Percentiles rank a stretch among this genome's conserved stretches.
These are phyloP conservation scores for Anthonomus grandis DNA, from an alignment of 1,140 invertebrate genomes.

Conservation along the genomic window DNA sequence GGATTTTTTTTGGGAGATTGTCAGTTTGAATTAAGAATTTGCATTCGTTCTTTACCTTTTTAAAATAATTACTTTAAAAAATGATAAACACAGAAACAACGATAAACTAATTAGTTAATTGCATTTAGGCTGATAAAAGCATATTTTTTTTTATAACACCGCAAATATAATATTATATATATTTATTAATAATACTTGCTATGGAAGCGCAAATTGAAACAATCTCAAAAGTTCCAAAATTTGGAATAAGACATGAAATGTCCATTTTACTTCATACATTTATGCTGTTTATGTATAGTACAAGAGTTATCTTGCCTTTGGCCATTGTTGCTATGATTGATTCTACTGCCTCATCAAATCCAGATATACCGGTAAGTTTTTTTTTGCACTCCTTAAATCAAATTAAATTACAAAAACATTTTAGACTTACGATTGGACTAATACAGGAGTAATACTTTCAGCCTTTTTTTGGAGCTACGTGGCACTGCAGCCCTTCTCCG, in stretches of 20 bases:
- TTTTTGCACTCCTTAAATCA: background rate
- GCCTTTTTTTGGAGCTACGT: conserved; percentile 14
- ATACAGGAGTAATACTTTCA: conserved; percentile 5
- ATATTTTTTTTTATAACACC: too few relatives aligned
- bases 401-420: background rate
- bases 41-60: too few relatives aligned
- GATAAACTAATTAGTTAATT: too few relatives aligned
- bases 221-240: conserved; percentile 5
- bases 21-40: too few relatives aligned
- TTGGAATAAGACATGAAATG: conserved; percentile 13
- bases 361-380: conserved; percentile 15
- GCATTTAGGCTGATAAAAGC: too few relatives aligned
- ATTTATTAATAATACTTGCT: too few relatives aligned
- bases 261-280: conserved; percentile 5
- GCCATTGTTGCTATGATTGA: conserved; percentile 21
- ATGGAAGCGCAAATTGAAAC: too few relatives aligned
- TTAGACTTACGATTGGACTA: conserved; percentile 16
- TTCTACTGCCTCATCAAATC: background rate
- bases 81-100: too few relatives aligned
- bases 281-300: background rate
- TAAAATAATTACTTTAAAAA: too few relatives aligned
- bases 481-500: conserved; percentile 9
- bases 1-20: too few relatives aligned
- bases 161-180: too few relatives aligned
- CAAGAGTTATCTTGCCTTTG: conserved; percentile 7